Evolutionary conservation across 1,140 invertebrate species (phyloP), one percentile per base, ranked within the genome.

Genomic region (Zeugodacus cucurbitae): DNA sequence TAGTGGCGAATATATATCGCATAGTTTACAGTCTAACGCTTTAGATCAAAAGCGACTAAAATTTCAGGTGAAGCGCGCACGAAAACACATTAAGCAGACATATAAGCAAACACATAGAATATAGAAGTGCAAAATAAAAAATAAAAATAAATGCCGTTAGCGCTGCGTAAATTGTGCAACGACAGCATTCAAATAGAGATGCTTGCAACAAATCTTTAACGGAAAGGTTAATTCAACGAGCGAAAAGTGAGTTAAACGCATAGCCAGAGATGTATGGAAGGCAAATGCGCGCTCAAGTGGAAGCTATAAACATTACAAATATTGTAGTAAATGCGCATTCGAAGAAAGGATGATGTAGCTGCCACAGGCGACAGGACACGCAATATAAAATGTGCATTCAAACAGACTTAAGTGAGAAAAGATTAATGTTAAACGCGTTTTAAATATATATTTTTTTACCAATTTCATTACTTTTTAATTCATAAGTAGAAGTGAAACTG

Each of bases 21-120:
- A 88, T 88, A 89, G 89, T 92, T 92, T 89, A 92, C 91, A 92
- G 91, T 92, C 91, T 90, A 91, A 91, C 91, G 90, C 91, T 91
- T 91, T 87, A 32, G 59, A 44, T 88, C 78, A 67, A 57, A 48
- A 57, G 82, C 54, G 10, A 44, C 78, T n/a, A 58, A 88, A 48
- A 58, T 87, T 14, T 22, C 58, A 87, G 17, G 54, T 41, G 34
- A 82, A 58, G 48, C 59, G 86, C 44, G 29, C 85, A 32, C 86
- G 87, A 26, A 87, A 32, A 48, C 37, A 88, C 32, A 70, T 74
- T 17, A 74, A 41, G 74, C 37, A 26, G 14, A 48, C 37, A 26
- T 48, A 48, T 48, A 48, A 22, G 20, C 37, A 48, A 41, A 8
- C 41, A 82, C 74, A 14, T 32, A 44, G 2, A 41, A 44, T 3